Percentiles rank a stretch among this genome's conserved stretches.
phyloP scores from a whole-genome alignment of 1,140 invertebrate species.

The Paracyclopina nana region DNA sequence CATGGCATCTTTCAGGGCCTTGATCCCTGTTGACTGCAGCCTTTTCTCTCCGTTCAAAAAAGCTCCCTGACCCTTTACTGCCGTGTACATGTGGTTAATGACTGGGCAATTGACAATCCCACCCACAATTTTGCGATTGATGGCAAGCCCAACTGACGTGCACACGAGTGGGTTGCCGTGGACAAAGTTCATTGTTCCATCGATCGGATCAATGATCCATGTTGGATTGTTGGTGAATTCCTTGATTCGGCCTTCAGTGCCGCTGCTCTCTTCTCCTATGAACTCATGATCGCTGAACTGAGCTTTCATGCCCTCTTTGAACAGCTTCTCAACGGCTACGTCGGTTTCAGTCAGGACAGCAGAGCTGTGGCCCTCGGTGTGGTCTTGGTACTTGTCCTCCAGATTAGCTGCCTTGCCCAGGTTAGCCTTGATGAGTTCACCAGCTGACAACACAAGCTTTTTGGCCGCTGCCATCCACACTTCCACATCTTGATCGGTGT shows the following conservation, averaged over 20 bases:
- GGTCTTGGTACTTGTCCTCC: not conserved
- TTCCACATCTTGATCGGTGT: not conserved
- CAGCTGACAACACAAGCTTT: not conserved
- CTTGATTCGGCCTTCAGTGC: not conserved
- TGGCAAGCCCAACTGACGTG: constrained; percentile 39
- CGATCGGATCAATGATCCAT: constrained; percentile 89
- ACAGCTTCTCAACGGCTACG: constrained; percentile 1
- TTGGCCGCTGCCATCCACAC: not conserved
- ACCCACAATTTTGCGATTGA: constrained; percentile 6
- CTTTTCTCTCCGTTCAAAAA: not conserved
- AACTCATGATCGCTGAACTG: constrained; percentile 35
- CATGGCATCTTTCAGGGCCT: not conserved
- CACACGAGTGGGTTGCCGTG: constrained; percentile 61
- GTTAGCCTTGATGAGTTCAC: not conserved
- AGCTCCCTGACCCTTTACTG: constrained; percentile 4
- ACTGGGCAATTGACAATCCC: constrained; percentile 13
- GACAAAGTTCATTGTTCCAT: constrained; percentile 80
- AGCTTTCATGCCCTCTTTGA: constrained; percentile 42
- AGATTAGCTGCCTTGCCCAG: not conserved
- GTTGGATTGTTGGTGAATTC: constrained; percentile 39
- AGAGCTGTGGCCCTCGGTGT: not conserved
- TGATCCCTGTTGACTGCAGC: not conserved
- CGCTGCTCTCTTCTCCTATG: constrained; percentile 67
- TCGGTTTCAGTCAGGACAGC: constrained; percentile 15
- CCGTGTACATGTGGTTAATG: constrained; percentile 4